Percentiles rank a stretch among this genome's conserved stretches.
Evolutionary conservation across 2,797 vertebrate species (phyloP).

Genomic region (Muraenolepis orangiensis): DNA sequence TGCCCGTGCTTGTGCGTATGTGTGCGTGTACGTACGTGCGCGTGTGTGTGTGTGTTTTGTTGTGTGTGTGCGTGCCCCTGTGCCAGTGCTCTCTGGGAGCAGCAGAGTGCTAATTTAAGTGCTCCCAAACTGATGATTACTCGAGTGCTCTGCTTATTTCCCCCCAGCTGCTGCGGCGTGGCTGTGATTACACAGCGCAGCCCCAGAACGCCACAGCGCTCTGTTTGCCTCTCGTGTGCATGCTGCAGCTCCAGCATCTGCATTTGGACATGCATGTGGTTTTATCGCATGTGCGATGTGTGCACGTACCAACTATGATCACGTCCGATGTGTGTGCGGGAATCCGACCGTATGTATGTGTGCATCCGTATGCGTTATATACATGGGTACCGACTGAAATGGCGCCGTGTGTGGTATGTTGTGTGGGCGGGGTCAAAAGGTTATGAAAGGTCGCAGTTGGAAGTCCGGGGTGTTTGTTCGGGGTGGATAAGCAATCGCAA

Average conservation of each 20-base stretch:
- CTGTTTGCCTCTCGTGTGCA: constrained; percentile 27
- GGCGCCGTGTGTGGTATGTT: constrained; percentile 3
- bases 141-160: constrained; percentile 69
- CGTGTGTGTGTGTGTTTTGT: not conserved
- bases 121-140: constrained; percentile 78
- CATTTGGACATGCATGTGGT: not conserved
- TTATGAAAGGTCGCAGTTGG: constrained; percentile 39
- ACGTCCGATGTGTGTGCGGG: constrained; percentile 17
- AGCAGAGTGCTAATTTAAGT: constrained; percentile 77
- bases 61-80: constrained; percentile 51
- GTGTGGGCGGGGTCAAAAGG: constrained; percentile 31
- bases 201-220: constrained; percentile 52
- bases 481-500: constrained; percentile 33
- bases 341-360: too few species aligned
- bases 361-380: constrained; percentile 13
- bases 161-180: constrained; percentile 74
- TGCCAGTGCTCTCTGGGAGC: constrained; percentile 62
- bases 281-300: too few species aligned
- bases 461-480: constrained; percentile 30
- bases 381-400: too few species aligned
- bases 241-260: not conserved
- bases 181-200: constrained; percentile 74
- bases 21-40: not conserved
- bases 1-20: constrained; percentile 45
- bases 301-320: not conserved